Evolutionary conservation across 2,113 vertebrate genomes (phyloP), one percentile per base, ranked within the genome.

Genomic region (Solea senegalensis): DNA sequence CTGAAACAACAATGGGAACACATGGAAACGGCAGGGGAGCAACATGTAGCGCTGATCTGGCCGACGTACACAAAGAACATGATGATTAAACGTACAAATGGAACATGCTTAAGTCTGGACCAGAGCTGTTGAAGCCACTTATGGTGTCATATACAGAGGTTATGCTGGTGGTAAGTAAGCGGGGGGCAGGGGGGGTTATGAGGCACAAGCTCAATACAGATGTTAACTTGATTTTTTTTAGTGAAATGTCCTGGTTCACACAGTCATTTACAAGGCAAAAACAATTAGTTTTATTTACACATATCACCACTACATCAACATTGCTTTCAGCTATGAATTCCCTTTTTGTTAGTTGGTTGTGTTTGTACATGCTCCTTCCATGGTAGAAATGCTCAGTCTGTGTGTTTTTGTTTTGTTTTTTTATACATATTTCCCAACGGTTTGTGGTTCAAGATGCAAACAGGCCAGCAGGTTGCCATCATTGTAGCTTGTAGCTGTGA

Each of bases 241-340:
- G 96, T 94, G 85, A 90, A 92, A 80, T 74, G 74, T 84, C 86
- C 74, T 87, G 90, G 90, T 95, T 94, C 91, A 92, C 92, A 94
- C 86, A 95, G 78, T 95, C 92, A 96, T 96, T 95, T 98, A 97
- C 96, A 97, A 95, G 93, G 95, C 95, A 96, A 82, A 89, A 88
- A 74, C 80, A 93, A 95, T 95, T 96, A 96, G 96, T 97, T 97
- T 81, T 94, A 98, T 97, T 95, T 98, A 98, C 97, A 98, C 59
- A 91, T 85, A 86, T 93, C 75, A 90, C 87, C 91, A 95, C 90
- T 91, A 86, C 90, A 92, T 90, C 80, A 92, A 90, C 81, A 89
- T 89, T 85, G 78, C 80, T 85, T 81, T 93, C 52, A 79, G 93
- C 92, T 88, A 92, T 81, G 69, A 91, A 88, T 86, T 95, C 93